These are phyloP conservation scores for Julus scandinavius DNA, from an alignment of 2,888 invertebrate genomes.

Conservation along the genomic window DNA sequence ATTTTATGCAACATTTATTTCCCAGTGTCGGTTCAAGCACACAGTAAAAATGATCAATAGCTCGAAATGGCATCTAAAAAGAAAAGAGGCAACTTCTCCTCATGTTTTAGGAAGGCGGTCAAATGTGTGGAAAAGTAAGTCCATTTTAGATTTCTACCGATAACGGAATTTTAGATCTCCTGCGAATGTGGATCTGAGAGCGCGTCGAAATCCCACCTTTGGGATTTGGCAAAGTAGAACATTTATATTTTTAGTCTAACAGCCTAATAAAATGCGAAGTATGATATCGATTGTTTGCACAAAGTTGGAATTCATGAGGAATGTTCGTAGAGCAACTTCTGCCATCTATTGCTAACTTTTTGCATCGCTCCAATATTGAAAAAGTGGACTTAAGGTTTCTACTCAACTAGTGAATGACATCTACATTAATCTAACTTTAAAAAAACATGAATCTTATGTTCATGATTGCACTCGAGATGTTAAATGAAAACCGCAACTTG, in stretches of 20 bases:
- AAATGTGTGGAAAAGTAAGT: not conserved
- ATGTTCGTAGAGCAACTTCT: not conserved
- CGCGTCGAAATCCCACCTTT: not conserved
- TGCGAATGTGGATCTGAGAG: not conserved
- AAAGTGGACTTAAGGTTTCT: no score
- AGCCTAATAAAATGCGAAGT: not conserved
- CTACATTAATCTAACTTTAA: no score
- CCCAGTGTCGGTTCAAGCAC: not conserved
- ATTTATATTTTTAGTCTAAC: not conserved
- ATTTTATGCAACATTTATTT: no score
- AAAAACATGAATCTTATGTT: no score
- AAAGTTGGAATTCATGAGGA: not conserved
- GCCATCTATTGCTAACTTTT: not conserved
- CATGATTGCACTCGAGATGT: no score
- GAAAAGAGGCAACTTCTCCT: not conserved
- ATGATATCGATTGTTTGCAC: constrained; percentile 8
- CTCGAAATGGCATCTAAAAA: not conserved
- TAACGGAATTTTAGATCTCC: not conserved
- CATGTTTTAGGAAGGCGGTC: not conserved
- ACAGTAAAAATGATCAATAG: not conserved
- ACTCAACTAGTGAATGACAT: no score
- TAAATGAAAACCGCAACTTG: no score
- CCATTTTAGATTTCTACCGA: not conserved
- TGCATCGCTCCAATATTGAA: not conserved
- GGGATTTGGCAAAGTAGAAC: not conserved